Evolutionary conservation across 1,140 invertebrate species (phyloP).

Genomic region (Ylistrum balloti): DNA sequence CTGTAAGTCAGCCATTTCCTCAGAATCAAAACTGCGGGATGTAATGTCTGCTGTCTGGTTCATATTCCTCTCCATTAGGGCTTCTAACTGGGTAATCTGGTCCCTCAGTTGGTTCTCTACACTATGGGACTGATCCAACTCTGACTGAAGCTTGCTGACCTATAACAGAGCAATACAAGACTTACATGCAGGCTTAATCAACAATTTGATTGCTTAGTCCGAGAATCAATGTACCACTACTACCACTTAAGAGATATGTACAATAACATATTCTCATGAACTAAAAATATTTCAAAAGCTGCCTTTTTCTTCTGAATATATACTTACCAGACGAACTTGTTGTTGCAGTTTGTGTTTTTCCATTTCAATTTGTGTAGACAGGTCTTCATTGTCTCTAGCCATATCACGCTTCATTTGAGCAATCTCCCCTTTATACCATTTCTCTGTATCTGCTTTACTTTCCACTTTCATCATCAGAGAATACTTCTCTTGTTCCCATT

Average conservation of each 20-base stretch:
- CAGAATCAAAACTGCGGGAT: neutral
- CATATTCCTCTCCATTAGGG: neutral
- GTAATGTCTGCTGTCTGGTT: neutral
- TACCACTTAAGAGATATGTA: too few relatives aligned
- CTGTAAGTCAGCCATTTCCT: neutral
- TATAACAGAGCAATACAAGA: neutral
- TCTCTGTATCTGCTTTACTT: neutral
- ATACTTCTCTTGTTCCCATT: slow-evolving; percentile 1
- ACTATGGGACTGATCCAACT: neutral
- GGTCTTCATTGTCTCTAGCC: neutral
- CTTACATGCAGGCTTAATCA: too few relatives aligned
- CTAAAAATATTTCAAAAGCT: too few relatives aligned
- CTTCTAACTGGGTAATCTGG: slow-evolving; percentile 15
- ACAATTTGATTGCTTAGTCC: too few relatives aligned
- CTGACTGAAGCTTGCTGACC: neutral
- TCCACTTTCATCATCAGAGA: neutral
- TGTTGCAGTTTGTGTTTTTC: neutral
- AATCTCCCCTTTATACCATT: neutral
- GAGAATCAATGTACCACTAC: too few relatives aligned
- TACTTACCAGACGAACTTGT: neutral
- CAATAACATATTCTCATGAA: too few relatives aligned
- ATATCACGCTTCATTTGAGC: slow-evolving; percentile 3
- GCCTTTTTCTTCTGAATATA: too few relatives aligned
- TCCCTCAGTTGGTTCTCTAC: neutral
- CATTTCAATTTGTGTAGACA: neutral